Evolutionary conservation across 2,888 invertebrate species (phyloP).

Genomic region (Melanargia galathea): DNA sequence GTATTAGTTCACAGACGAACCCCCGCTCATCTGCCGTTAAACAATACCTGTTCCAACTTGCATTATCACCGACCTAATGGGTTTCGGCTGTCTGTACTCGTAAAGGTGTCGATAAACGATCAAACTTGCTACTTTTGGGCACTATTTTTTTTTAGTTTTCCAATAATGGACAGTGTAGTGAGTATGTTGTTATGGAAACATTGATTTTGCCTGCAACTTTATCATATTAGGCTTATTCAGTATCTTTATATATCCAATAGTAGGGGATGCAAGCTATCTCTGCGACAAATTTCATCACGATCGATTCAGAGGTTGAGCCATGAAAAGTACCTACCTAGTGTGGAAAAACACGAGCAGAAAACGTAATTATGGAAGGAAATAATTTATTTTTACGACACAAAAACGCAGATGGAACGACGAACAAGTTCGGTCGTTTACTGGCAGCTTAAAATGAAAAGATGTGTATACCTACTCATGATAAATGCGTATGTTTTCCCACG

Average conservation of each 20-base stretch:
- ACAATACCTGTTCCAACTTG: constrained; percentile 79
- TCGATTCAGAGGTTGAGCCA: no score
- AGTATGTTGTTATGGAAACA: no score
- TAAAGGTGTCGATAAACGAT: constrained; percentile 13
- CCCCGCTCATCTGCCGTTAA: constrained; percentile 71
- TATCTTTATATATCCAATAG: no score
- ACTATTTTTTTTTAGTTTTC: background rate
- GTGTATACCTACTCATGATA: constrained; percentile 62
- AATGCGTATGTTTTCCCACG: constrained; percentile 67
- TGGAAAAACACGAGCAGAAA: no score
- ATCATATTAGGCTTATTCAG: no score
- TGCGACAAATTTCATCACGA: no score
- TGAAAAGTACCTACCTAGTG: no score
- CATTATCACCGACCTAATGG: constrained; percentile 65
- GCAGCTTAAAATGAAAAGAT: constrained; percentile 56
- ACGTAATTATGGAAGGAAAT: no score
- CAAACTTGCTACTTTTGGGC: background rate
- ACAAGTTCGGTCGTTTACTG: constrained; percentile 26
- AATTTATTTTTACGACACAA: no score
- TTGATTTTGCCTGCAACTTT: no score
- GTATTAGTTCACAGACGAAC: constrained; percentile 77
- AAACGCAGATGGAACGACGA: no score
- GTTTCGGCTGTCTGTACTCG: constrained; percentile 27
- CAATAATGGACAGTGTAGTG: background rate
- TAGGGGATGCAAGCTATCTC: no score